Percentiles rank a stretch among this genome's conserved stretches.
Evolutionary conservation across 2,888 invertebrate species (phyloP).

Genomic region (Ophonus ardosiacus): DNA sequence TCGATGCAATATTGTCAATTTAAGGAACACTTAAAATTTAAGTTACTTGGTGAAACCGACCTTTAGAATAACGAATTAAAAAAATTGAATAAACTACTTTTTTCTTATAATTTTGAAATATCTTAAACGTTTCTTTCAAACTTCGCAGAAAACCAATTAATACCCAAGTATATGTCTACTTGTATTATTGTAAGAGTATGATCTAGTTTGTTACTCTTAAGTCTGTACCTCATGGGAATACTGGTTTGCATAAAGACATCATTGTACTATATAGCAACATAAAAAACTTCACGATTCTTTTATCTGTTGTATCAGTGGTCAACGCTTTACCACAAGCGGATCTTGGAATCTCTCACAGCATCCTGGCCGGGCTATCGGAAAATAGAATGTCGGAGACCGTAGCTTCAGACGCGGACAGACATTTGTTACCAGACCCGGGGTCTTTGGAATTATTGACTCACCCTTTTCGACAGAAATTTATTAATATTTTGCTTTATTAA

Average conservation of each 20-base stretch:
- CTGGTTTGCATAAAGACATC: conserved; percentile 15
- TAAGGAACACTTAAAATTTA: too few relatives aligned
- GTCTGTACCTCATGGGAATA: background rate
- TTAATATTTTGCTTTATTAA: background rate
- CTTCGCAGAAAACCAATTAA: too few relatives aligned
- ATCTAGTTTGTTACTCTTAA: background rate
- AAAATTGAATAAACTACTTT: too few relatives aligned
- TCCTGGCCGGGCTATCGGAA: background rate
- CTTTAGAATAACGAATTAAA: too few relatives aligned
- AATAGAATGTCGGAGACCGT: conserved; percentile 1
- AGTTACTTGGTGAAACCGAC: too few relatives aligned
- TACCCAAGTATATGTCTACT: too few relatives aligned
- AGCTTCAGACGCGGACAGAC: background rate
- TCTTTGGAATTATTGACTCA: background rate
- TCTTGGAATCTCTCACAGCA: conserved; percentile 7
- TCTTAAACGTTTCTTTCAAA: too few relatives aligned
- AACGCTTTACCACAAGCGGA: conserved; percentile 8
- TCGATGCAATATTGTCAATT: too few relatives aligned
- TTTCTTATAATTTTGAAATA: too few relatives aligned
- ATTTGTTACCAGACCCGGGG: background rate
- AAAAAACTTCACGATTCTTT: conserved; percentile 18
- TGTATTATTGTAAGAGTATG: background rate
- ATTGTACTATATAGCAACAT: conserved; percentile 2
- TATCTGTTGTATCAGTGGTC: conserved; percentile 17
- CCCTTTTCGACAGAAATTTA: background rate